These are phyloP conservation scores for Canis aureus DNA, from an alignment of 2,113 vertebrate genomes.

Conservation along the genomic window DNA sequence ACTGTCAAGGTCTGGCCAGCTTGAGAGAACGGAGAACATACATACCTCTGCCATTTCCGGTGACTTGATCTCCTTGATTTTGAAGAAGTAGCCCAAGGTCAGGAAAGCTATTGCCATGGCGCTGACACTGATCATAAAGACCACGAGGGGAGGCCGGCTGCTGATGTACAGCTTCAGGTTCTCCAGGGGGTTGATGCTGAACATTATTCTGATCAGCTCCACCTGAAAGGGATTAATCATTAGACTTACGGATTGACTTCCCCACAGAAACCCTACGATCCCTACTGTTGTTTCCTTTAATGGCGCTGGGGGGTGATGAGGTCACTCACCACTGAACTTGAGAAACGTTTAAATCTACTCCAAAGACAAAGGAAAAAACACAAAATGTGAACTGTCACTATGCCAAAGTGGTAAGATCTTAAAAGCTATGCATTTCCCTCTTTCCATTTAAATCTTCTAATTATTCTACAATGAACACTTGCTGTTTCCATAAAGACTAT, in stretches of 20 bases:
- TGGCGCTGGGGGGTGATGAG: too few species aligned
- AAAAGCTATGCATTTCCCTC: neutral
- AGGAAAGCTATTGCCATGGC: slow-evolving; percentile 98
- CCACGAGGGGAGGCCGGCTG: slow-evolving; percentile 97
- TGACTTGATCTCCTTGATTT: slow-evolving; percentile 99
- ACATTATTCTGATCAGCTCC: slow-evolving; percentile 88
- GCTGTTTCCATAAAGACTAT: neutral
- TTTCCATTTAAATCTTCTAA: slow-evolving; percentile 1
- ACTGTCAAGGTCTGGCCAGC: neutral
- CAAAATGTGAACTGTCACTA: slow-evolving; percentile 15
- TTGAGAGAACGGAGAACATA: neutral
- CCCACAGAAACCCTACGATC: neutral
- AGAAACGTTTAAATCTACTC: neutral
- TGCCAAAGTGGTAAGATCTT: neutral
- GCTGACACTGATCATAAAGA: slow-evolving; percentile 99
- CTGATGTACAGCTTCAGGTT: slow-evolving; percentile 96
- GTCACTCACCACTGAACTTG: neutral
- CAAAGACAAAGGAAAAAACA: neutral
- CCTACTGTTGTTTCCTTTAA: neutral
- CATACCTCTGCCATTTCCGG: slow-evolving; percentile 97
- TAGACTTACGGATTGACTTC: neutral
- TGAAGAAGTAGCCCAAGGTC: slow-evolving; percentile 99
- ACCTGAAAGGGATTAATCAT: slow-evolving; percentile 81
- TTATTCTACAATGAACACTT: neutral
- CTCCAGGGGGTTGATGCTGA: slow-evolving; percentile 94